Evolutionary conservation across 2,113 vertebrate genomes (phyloP).

Genomic region (Thunnus maccoyii): DNA sequence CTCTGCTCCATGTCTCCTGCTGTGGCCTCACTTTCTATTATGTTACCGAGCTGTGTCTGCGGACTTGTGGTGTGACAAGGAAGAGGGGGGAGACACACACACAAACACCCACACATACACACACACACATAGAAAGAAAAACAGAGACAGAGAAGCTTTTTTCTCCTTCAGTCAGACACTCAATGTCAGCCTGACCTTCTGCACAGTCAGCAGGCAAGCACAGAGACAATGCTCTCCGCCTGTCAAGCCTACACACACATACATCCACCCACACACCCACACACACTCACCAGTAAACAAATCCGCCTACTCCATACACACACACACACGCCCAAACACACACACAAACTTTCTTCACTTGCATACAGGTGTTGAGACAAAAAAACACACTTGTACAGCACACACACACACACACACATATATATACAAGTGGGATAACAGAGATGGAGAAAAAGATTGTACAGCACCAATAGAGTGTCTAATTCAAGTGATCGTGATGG

Average conservation of each 20-base stretch:
- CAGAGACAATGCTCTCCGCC: slow-evolving; percentile 46
- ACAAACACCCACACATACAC: not conserved
- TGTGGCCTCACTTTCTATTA: slow-evolving; percentile 15
- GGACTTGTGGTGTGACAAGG: slow-evolving; percentile 34
- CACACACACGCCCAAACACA: slow-evolving; percentile 25
- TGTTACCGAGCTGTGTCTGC: slow-evolving; percentile 20
- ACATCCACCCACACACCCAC: not conserved
- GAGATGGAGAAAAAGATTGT: too few species aligned
- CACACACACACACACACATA: not conserved
- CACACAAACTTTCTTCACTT: not conserved
- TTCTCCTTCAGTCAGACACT: slow-evolving; percentile 57
- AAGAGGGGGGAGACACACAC: slow-evolving; percentile 15
- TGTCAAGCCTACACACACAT: slow-evolving; percentile 56
- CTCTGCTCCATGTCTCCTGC: not conserved
- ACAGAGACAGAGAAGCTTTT: not conserved
- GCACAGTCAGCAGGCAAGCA: slow-evolving; percentile 69
- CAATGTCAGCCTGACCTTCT: slow-evolving; percentile 74
- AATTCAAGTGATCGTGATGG: too few species aligned
- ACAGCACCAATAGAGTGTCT: too few species aligned
- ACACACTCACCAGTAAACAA: slow-evolving; percentile 52
- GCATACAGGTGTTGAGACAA: slow-evolving; percentile 23
- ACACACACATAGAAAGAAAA: not conserved
- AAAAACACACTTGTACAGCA: slow-evolving; percentile 8
- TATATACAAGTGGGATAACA: too few species aligned
- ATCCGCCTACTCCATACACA: slow-evolving; percentile 30